Percentiles rank a stretch among this genome's conserved stretches.
These are phyloP conservation scores for Chalcosyrphus nemorum DNA, from an alignment of 2,888 invertebrate species.

Conservation along the genomic window DNA sequence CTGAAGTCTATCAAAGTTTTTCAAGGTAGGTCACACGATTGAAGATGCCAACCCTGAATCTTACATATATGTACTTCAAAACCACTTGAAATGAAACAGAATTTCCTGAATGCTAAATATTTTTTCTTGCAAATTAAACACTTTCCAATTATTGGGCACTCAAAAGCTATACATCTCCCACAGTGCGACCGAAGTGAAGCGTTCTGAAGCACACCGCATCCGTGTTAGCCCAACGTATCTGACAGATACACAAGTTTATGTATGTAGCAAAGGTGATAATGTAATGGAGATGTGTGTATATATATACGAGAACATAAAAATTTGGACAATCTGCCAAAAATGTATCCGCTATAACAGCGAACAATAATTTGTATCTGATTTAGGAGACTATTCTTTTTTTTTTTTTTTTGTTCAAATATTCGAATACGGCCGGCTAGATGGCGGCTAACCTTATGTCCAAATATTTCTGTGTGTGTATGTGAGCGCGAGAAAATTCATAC, in stretches of 20 bases:
- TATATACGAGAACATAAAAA: constrained; percentile 23
- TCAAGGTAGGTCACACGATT: too few species aligned
- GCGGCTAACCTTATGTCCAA: constrained; percentile 28
- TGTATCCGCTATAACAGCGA: constrained; percentile 34
- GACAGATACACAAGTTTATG: constrained; percentile 46
- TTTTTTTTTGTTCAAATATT: too few species aligned
- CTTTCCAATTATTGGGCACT: not conserved
- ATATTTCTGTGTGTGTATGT: constrained; percentile 33
- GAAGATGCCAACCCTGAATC: too few species aligned
- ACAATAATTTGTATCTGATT: constrained; percentile 56
- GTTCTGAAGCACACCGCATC: constrained; percentile 11
- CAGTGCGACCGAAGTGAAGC: not conserved
- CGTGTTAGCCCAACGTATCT: constrained; percentile 19
- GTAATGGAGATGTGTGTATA: constrained; percentile 19
- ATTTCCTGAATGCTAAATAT: too few species aligned
- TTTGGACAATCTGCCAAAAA: constrained; percentile 61
- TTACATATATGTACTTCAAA: too few species aligned
- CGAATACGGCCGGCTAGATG: constrained; percentile 14
- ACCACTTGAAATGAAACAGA: too few species aligned
- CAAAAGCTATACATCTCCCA: not conserved
- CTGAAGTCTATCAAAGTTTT: too few species aligned
- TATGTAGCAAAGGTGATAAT: constrained; percentile 52
- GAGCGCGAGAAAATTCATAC: constrained; percentile 39
- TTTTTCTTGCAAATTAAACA: too few species aligned
- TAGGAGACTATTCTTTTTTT: constrained; percentile 37